These are phyloP conservation scores for Brenthis ino DNA, from an alignment of 2,888 invertebrate species.

Conservation along the genomic window DNA sequence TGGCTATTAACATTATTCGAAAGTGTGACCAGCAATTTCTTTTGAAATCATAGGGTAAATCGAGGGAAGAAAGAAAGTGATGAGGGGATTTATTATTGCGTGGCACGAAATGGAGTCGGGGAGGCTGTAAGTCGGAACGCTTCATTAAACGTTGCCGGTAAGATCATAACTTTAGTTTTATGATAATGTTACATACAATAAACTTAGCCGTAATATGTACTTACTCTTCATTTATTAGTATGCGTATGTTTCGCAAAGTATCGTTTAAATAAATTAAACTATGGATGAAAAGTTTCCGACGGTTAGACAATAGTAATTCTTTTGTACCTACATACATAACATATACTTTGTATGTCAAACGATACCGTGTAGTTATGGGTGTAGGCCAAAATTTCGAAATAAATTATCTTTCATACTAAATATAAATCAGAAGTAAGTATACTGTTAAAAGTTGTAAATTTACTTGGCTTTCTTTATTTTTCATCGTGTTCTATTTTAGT, in stretches of 20 bases:
- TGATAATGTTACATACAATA: constrained; percentile 21
- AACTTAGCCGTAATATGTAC: constrained; percentile 9
- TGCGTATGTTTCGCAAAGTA: background rate
- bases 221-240: constrained; percentile 13
- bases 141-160: constrained; percentile 96
- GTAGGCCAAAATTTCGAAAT: constrained; percentile 14
- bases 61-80: constrained; percentile 97
- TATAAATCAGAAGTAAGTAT: constrained; percentile 12
- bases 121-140: constrained; percentile 95
- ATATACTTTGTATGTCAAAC: background rate
- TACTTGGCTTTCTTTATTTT: constrained; percentile 3
- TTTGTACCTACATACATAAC: background rate
- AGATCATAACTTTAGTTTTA: constrained; percentile 41
- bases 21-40: constrained; percentile 30
- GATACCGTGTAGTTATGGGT: constrained; percentile 13
- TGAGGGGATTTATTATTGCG: constrained; percentile 98
- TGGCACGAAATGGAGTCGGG: constrained; percentile 95
- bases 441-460: background rate
- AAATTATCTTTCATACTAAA: constrained; percentile 10
- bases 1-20: constrained; percentile 12
- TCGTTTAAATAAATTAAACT: constrained; percentile 2
- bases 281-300: background rate
- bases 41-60: constrained; percentile 84
- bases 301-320: background rate
- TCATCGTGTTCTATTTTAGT: constrained; percentile 81